Percentiles rank a stretch among this genome's conserved stretches.
Evolutionary conservation across 1,140 invertebrate genomes (phyloP).

Genomic region (Nebria ingens): DNA sequence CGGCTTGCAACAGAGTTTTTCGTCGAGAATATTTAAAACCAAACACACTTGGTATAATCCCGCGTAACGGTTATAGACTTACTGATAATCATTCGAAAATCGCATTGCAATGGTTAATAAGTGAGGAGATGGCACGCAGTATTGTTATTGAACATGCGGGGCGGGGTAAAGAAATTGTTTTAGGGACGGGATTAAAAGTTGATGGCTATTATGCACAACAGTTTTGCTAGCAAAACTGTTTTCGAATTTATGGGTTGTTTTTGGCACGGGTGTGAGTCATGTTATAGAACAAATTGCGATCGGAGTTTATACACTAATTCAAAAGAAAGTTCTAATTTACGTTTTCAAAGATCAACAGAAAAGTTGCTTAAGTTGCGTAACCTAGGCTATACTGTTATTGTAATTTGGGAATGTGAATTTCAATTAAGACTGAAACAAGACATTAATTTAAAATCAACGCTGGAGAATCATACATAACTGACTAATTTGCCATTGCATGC

Average conservation of each 20-base stretch:
- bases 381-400: not conserved
- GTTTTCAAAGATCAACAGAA: not conserved
- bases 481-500: not conserved
- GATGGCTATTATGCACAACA: not conserved
- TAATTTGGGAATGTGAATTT: not conserved
- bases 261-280: not conserved
- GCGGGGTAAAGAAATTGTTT: not conserved
- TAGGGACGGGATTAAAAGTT: not conserved
- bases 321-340: not conserved
- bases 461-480: not conserved
- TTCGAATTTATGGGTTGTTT: conserved; percentile 1
- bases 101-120: not conserved
- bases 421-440: not conserved
- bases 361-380: not conserved
- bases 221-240: not conserved
- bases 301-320: not conserved
- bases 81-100: not conserved
- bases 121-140: not conserved
- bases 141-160: not conserved
- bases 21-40: not conserved
- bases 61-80: not conserved
- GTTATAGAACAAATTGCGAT: not conserved
- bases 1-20: not conserved
- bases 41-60: not conserved
- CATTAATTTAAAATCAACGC: not conserved